Evolutionary conservation across 1,140 invertebrate genomes (phyloP).

Genomic region (Zaprionus tsacasi): DNA sequence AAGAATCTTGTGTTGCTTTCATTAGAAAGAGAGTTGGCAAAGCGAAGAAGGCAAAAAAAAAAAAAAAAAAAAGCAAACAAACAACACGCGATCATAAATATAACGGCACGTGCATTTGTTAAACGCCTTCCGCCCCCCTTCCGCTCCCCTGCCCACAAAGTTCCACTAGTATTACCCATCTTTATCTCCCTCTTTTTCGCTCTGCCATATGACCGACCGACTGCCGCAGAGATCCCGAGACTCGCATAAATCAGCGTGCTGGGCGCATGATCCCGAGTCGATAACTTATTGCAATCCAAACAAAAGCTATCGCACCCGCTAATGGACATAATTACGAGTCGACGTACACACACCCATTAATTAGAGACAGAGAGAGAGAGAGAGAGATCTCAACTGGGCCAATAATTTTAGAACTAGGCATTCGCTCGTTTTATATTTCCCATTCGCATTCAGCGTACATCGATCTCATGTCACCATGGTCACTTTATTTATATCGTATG

Average conservation of each 20-base stretch:
- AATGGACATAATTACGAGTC: conserved; percentile 33
- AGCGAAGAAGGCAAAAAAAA: conserved; percentile 5
- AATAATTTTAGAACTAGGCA: background rate
- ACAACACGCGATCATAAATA: conserved; percentile 56
- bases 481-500: background rate
- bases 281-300: conserved; percentile 58
- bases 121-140: conserved; percentile 13
- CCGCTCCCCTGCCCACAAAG: background rate
- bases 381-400: background rate
- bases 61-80: conserved; percentile 41
- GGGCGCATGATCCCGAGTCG: conserved; percentile 40
- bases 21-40: conserved; percentile 34
- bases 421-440: background rate
- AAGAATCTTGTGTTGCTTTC: background rate
- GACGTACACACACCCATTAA: conserved; percentile 24
- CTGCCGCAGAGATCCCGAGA: conserved; percentile 7
- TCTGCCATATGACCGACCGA: conserved; percentile 10
- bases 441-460: background rate
- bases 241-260: conserved; percentile 38
- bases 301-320: conserved; percentile 24
- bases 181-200: background rate
- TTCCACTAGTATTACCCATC: background rate
- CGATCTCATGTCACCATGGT: background rate
- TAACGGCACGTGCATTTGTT: conserved; percentile 44
- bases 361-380: background rate